Percentiles rank a stretch among this genome's conserved stretches.
phyloP scores from a whole-genome alignment of 2,797 vertebrate species.

The Myiothlypis coronata region DNA sequence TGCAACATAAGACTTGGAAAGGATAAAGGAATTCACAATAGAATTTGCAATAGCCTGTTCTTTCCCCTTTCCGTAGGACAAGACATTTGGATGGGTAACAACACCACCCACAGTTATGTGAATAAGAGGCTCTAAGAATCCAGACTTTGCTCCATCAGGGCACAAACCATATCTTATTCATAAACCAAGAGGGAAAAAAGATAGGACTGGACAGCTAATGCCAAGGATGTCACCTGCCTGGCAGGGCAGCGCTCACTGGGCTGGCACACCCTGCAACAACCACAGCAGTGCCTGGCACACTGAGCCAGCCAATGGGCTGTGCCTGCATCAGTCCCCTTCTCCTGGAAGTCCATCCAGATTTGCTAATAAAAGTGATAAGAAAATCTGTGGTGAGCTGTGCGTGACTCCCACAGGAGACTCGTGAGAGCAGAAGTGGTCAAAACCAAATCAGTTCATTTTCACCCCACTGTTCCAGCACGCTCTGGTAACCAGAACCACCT shows the following conservation, averaged over 20 bases:
- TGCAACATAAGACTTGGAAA: constrained; percentile 6
- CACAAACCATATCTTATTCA: background rate
- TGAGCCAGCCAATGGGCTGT: background rate
- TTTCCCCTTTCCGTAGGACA: background rate
- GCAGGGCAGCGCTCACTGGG: background rate
- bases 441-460: background rate
- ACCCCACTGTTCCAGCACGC: accelerated
- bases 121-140: background rate
- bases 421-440: background rate
- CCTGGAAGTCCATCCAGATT: background rate
- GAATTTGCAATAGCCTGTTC: background rate
- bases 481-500: background rate
- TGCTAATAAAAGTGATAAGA: background rate
- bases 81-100: background rate
- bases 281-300: background rate
- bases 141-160: background rate
- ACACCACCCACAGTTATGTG: background rate
- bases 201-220: background rate
- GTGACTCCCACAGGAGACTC: accelerated
- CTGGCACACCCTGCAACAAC: background rate
- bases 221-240: background rate
- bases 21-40: background rate
- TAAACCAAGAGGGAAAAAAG: background rate
- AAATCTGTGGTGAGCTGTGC: background rate
- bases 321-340: background rate